Evolutionary conservation across 2,797 vertebrate genomes (phyloP).

Genomic region (Halcyon chelicuti): DNA sequence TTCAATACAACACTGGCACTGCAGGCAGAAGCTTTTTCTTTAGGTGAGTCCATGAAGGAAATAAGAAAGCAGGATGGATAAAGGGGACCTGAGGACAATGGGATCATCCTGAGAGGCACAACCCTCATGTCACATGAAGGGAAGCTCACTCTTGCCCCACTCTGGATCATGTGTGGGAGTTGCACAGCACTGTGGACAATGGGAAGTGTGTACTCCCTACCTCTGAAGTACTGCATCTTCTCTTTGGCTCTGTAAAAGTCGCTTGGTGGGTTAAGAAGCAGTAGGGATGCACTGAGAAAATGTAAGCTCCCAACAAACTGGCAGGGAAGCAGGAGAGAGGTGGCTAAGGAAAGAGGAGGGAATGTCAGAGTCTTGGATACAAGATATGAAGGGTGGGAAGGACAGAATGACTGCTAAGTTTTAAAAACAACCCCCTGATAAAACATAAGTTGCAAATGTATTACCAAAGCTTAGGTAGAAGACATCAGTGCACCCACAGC

Average conservation of each 20-base stretch:
- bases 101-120: neutral
- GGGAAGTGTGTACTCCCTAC: neutral
- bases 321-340: neutral
- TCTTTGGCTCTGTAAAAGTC: neutral
- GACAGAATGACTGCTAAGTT: neutral
- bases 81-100: neutral
- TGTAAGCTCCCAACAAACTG: neutral
- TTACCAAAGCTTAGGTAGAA: neutral
- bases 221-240: neutral
- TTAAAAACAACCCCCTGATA: neutral
- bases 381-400: neutral
- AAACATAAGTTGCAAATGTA: neutral
- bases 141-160: neutral
- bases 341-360: neutral
- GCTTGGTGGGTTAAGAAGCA: neutral
- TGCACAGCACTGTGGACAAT: neutral
- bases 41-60: neutral
- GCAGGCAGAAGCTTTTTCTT: neutral
- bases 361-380: neutral
- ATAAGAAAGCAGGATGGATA: neutral
- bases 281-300: neutral
- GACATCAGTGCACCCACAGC: neutral
- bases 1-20: neutral
- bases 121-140: neutral
- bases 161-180: neutral